Conservation (phyloP, 2,888 invertebrate genomes). For the Noctua janthina region DNA sequence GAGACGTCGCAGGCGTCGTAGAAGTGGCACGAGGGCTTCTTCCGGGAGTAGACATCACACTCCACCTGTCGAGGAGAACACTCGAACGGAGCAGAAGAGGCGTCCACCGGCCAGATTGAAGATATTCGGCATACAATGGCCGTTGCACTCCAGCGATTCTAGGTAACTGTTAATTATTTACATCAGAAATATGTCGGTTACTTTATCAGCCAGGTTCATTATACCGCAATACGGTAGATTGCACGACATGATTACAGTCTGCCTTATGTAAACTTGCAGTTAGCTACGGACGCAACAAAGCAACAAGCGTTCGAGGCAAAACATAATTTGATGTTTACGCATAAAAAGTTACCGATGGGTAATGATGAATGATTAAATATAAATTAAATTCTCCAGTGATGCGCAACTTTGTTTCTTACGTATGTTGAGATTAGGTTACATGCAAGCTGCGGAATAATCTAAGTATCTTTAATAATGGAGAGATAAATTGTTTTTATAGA, state of each 20-base stretch:
- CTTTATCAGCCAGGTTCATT: conserved; percentile 61
- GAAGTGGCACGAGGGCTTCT: conserved; percentile 87
- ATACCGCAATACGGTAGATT: conserved; percentile 72
- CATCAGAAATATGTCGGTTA: conserved; percentile 55
- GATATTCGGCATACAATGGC: conserved; percentile 90
- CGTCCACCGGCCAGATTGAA: conserved; percentile 88
- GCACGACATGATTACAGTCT: conserved; percentile 68
- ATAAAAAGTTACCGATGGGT: conserved; percentile 53
- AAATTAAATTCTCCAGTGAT: conserved; percentile 61
- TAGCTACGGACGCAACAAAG: conserved; percentile 56
- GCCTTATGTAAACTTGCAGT: conserved; percentile 72
- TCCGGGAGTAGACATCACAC: conserved; percentile 87
- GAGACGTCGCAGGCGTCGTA: conserved; percentile 84
- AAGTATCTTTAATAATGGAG: no score
- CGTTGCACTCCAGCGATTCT: conserved; percentile 88
- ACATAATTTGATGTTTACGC: conserved; percentile 51
- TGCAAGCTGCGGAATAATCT: background rate
- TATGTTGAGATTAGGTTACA: conserved; percentile 48
- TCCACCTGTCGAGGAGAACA: conserved; percentile 85
- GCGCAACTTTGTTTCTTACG: conserved; percentile 63
- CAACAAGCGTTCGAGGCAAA: conserved; percentile 64
- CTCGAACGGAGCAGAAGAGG: conserved; percentile 86
- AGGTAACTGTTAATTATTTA: conserved; percentile 77
- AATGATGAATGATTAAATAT: conserved; percentile 56
- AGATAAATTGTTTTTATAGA: background rate